Evolutionary conservation across 2,888 invertebrate genomes (phyloP).

Genomic region (Sycophila texana): DNA sequence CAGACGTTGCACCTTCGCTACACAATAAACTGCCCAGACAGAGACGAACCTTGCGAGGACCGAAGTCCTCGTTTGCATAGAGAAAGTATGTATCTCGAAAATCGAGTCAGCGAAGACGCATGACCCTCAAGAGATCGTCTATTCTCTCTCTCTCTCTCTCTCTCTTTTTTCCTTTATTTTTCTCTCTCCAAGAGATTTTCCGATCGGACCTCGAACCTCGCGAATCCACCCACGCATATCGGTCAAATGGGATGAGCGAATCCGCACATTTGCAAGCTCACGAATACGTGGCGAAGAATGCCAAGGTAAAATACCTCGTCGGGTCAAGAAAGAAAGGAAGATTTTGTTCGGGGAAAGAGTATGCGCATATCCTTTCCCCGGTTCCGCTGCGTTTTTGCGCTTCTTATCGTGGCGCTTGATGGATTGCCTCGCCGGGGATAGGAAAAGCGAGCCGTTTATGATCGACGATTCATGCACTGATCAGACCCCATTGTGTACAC

Average conservation of each 20-base stretch:
- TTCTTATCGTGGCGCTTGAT: conserved; percentile 38
- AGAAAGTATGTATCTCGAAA: conserved; percentile 3
- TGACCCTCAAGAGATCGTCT: conserved; percentile 15
- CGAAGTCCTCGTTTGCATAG: conserved; percentile 29
- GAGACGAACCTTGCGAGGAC: background rate
- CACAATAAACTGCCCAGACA: background rate
- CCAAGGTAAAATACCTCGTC: conserved; percentile 43
- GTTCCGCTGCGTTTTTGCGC: background rate
- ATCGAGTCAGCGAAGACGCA: conserved; percentile 28
- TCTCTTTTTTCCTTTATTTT: background rate
- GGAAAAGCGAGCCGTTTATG: background rate
- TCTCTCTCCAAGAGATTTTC: background rate
- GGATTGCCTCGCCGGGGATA: conserved; percentile 27
- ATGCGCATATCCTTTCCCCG: conserved; percentile 14
- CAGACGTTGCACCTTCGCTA: background rate
- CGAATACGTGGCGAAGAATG: conserved; percentile 7
- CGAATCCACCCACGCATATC: background rate
- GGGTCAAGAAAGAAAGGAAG: background rate
- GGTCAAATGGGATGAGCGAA: conserved; percentile 32
- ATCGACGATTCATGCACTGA: background rate
- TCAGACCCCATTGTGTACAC: too few relatives aligned
- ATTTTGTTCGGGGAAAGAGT: background rate
- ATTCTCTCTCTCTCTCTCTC: background rate
- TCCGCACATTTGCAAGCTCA: background rate
- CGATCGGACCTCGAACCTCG: background rate